Conservation (phyloP, 2,888 invertebrate species). For the Luffia ferchaultella region DNA sequence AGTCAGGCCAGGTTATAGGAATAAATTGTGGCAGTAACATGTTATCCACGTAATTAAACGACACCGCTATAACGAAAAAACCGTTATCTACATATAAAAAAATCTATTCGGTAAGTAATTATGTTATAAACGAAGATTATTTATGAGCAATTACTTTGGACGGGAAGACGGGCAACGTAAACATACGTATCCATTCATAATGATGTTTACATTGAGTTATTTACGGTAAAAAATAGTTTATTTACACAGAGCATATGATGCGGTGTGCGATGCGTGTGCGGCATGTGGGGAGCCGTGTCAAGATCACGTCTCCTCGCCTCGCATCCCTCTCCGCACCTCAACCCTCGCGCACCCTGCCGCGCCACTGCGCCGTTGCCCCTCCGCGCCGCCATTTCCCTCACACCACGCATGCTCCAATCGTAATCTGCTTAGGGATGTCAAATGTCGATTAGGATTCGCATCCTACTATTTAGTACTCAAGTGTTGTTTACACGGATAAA, state of each 20-base stretch:
- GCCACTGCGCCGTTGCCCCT: conserved; percentile 20
- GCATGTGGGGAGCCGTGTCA: conserved; percentile 17
- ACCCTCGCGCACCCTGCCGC: too few relatives aligned
- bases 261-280: too few relatives aligned
- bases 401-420: conserved; percentile 66
- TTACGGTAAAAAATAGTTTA: neutral
- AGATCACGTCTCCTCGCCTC: conserved; percentile 39
- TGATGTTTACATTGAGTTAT: neutral
- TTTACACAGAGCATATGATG: neutral
- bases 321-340: conserved; percentile 17
- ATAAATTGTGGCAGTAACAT: neutral
- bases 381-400: conserved; percentile 42
- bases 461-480: conserved; percentile 1
- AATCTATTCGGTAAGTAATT: neutral
- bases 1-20: neutral
- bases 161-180: neutral
- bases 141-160: neutral
- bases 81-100: neutral
- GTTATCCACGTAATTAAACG: neutral
- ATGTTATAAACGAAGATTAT: neutral
- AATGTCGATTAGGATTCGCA: conserved; percentile 44
- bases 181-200: neutral
- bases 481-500: neutral
- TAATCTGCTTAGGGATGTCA: conserved; percentile 63
- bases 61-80: neutral